A percentile compares a stretch with the other conserved stretches of the same genome.
These are phyloP conservation scores for Heteromurus nitidus DNA, from an alignment of 2,888 invertebrate species.

Conservation along the genomic window DNA sequence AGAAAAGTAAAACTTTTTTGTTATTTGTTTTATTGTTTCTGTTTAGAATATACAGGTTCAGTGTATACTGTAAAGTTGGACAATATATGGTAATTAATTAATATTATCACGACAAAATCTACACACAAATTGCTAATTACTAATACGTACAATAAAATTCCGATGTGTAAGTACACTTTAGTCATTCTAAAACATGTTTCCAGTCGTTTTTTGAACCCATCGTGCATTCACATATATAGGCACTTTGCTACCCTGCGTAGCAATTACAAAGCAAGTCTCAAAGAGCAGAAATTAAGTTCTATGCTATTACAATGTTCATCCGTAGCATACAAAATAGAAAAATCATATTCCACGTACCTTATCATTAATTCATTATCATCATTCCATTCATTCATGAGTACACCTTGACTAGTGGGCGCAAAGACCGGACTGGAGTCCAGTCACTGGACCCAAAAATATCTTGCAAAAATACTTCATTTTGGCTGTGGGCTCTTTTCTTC, in stretches of 20 bases:
- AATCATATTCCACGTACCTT: no score
- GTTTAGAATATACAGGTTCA: constrained; percentile 51
- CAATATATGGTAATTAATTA: no score
- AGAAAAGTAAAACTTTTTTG: background rate
- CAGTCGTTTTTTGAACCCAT: background rate
- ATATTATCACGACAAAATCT: constrained; percentile 58
- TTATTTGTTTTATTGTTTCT: constrained; percentile 53
- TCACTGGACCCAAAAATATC: background rate
- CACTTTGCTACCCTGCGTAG: background rate
- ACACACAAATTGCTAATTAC: constrained; percentile 50
- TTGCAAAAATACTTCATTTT: background rate
- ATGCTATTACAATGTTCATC: no score
- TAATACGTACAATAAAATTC: constrained; percentile 25
- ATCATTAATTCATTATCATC: no score
- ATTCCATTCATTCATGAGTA: no score
- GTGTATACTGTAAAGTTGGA: constrained; percentile 56
- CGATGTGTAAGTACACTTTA: constrained; percentile 54
- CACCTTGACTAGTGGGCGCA: no score
- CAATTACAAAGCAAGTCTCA: background rate
- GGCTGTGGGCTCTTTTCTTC: no score
- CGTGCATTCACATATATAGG: background rate
- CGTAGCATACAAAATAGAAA: no score
- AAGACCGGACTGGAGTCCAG: background rate
- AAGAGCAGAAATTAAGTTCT: no score
- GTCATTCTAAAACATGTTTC: background rate